A percentile compares a stretch with the other conserved stretches of the same genome.
Evolutionary conservation across 2,888 invertebrate species (phyloP).

Genomic region (Caenorhabditis plicata): DNA sequence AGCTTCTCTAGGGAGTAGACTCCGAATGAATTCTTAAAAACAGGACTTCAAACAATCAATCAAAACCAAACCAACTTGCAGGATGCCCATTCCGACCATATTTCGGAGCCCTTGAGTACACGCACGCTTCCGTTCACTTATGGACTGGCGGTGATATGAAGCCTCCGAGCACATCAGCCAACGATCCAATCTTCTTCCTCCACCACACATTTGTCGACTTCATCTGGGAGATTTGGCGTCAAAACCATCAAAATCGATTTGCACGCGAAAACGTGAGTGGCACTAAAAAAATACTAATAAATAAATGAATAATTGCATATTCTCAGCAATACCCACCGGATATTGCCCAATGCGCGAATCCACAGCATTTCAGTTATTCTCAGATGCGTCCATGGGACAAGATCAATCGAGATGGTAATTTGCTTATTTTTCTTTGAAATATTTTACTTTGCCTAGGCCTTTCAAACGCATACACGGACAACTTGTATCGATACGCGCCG

Average conservation of each 20-base stretch:
- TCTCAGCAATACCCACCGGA: slow-evolving; percentile 60
- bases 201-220: slow-evolving; percentile 63
- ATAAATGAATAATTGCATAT: slow-evolving; percentile 1
- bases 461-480: slow-evolving; percentile 64
- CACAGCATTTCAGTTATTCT: slow-evolving; percentile 63
- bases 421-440: neutral
- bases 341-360: slow-evolving; percentile 57
- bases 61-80: too few relatives aligned
- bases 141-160: slow-evolving; percentile 65
- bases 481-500: slow-evolving; percentile 57
- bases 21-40: too few relatives aligned
- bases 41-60: too few relatives aligned
- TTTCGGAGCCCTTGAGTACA: slow-evolving; percentile 63
- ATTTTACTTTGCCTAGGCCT: slow-evolving; percentile 35
- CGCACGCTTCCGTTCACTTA: slow-evolving; percentile 60
- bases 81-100: slow-evolving; percentile 62
- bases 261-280: slow-evolving; percentile 50
- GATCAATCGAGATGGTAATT: slow-evolving; percentile 56
- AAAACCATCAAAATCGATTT: slow-evolving; percentile 54
- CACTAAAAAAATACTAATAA: neutral
- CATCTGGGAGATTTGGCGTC: slow-evolving; percentile 62
- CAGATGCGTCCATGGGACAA: slow-evolving; percentile 63
- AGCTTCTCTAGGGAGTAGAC: too few relatives aligned
- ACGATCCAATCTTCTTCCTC: slow-evolving; percentile 58
- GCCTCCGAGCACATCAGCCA: slow-evolving; percentile 54